Base-by-base conservation (phyloP, 1,140 invertebrate genomes). In the Bactericera cockerelli region DNA sequence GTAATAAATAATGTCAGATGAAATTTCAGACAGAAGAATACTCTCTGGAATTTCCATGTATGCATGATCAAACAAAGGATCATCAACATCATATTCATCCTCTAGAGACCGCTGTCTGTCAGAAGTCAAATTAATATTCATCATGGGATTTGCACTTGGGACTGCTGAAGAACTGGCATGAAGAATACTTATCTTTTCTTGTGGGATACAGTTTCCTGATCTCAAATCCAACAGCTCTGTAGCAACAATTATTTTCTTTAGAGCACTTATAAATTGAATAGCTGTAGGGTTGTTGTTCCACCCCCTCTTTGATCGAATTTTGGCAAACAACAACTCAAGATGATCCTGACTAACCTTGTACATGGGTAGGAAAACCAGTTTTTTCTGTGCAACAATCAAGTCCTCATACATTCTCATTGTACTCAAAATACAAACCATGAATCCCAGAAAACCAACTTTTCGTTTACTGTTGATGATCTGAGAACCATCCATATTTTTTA, bases 291-390 rank as follows among this genome's bases (percentile, higher is more conserved):
- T 64, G 28, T 64, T 63, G 25, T 63, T 62, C 14, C 54, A 64
- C n/a, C 63, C 61, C 1, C 61, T 31, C 26, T 59, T 49, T 13
- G 25, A 55, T 25, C 61, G 31, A 21, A 65, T 63, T 16, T 38
- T 31, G n/a, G 55, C 59, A 60, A 65, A 65, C 19, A 63, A 60
- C n/a, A 58, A 58, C 49, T 64, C 64, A 1, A 64, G 26, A 26
- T 61, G 59, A 55, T 65, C 64, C 59, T 65, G 64, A 21, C 59
- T 63, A 26, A 65, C 36, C 58, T 64, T 65, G 36, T 64, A 64
- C 13, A 60, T 54, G 0, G 57, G 42, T n/a, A 64, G 58, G 24
- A 42, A 64, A 14, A 8, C 56, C 14, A 63, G 6, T 56, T 53
- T 60, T 57, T 53, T 2, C 13, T 21, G 24, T 42, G 24, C 31